Base-by-base conservation (phyloP, 37 sponge, comb jelly and placozoan genomes). In the Hormiphora californensis region DNA sequence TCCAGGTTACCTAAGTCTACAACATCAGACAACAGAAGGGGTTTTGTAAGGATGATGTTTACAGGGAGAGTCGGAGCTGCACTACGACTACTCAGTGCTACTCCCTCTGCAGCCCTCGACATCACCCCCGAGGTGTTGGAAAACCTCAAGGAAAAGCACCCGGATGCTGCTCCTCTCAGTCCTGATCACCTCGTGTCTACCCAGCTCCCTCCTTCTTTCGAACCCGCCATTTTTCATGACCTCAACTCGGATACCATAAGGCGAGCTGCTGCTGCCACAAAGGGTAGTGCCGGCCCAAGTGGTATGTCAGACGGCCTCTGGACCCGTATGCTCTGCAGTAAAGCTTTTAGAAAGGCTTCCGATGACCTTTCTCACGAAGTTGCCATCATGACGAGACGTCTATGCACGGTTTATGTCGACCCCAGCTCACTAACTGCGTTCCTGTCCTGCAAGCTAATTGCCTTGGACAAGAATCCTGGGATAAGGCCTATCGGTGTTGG, bases 381-480 rank as follows among this genome's bases (percentile, higher is more conserved):
- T 32, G 57, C 87, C 2, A 0, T 37, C 8, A 28, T 86, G 0
- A 23, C 87, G 23, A 55, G 61, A 21, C 9, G 38, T 15, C 86
- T 61, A 33, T 57, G 39, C 43, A 55, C 59, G 28, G 0, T n/a
- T 12, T 57, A 55, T 37, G 39, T 86, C 36, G 63, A 86, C 57
- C 87, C 87, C 21, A 8, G 5, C 9, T 41, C 41, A 11, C 8
- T 86, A 21, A 39, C 59, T 19, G 1, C 87, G 9, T 57, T 86
- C 22, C 62, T 86, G 1, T 59, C 62, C 8, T 35, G 87, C 27
- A 36, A 39, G 2, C 62, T 86, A 32, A 86, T 86, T 21, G 62
- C 87, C 34, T 35, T 86, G 39, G 87, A 54, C 61, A 86, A 86
- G 34, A 55, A 63, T 35, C 87, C 63, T 21, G 87, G 62, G n/a